Base-by-base conservation (phyloP, 2,113 vertebrate genomes). In the Bos javanicus region DNA sequence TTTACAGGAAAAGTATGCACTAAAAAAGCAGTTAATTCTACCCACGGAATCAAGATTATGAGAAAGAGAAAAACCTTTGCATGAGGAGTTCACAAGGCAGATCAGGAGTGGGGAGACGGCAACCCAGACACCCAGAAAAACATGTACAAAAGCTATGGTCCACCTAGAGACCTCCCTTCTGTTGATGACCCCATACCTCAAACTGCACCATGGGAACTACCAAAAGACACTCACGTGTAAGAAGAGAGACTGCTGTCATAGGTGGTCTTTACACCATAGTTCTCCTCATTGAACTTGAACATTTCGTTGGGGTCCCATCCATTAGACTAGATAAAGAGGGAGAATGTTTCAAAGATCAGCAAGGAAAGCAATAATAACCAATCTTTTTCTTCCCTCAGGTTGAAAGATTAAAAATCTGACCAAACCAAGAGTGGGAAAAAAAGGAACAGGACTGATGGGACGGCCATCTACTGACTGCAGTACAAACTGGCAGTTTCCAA, bases 261-360 rank as follows among this genome's bases (percentile, higher is more conserved):
- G 2, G 99, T 99, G 19, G 99, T 99, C 86, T 99, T 99, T 85
- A 99, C 98, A 6, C 99, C 99, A 12, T 99, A 99, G 93, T 99
- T 99, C 93, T 99, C 99, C 98, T 99, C 99, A 59, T 99, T 99
- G 98, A 98, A 99, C 95, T 99, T 99, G 95, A 99, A 99, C 99
- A 99, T 99, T 97, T 99, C 99, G 36, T 99, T 99, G 94, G 99
- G 99, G 96, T 99, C 99, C 99, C 99, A 99, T 54, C 99, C 99
- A 88, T 99, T 99, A 67, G 99, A 99, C 99, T 99, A 96, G 17
- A 57, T 39, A 19, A 36, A 2, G 30, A 81, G 8, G 52, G 25
- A 62, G 3, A 80, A 89, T 26, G 11, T 74, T 96, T 96, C 86
- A 92, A 93, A 93, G 78, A 4, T 7, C 54, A 91, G 28, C 5